phyloP scores from a whole-genome alignment of 2,797 vertebrate genomes.

The Sebastes miniatus region DNA sequence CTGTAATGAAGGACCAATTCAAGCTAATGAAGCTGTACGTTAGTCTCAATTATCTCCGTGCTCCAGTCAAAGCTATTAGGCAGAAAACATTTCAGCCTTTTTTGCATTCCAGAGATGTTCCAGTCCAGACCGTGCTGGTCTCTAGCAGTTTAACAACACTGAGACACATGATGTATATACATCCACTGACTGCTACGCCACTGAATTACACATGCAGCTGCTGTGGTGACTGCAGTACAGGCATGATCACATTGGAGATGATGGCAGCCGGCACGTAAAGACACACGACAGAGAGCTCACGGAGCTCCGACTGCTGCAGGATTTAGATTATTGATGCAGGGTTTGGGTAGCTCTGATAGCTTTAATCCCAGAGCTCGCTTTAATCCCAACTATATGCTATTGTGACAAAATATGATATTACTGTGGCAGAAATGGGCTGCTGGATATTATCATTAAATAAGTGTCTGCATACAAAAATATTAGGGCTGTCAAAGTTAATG shows the following conservation, averaged over 20 bases:
- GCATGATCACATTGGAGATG: conserved; percentile 33
- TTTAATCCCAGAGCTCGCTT: conserved; percentile 27
- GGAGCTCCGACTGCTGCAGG: conserved; percentile 17
- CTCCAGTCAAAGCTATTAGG: conserved; percentile 37
- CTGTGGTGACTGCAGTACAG: conserved; percentile 34
- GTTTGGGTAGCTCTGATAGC: not conserved
- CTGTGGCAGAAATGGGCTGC: not conserved
- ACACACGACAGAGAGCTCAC: conserved; percentile 13
- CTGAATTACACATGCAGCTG: conserved; percentile 33
- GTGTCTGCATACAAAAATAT: not conserved
- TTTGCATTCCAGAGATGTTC: conserved; percentile 28
- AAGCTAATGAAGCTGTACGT: conserved; percentile 38
- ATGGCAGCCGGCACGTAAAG: conserved; percentile 7
- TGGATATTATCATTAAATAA: not conserved
- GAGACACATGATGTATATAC: not conserved
- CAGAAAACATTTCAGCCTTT: conserved; percentile 17
- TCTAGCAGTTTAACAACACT: not conserved
- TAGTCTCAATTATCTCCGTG: conserved; percentile 32
- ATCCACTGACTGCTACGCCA: not conserved
- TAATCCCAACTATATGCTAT: conserved; percentile 5
- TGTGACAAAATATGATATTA: not conserved
- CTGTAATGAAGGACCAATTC: conserved; percentile 28
- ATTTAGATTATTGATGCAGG: conserved; percentile 41
- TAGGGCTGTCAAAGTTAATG: not conserved
- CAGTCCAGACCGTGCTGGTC: not conserved